These are phyloP conservation scores for Chionis minor DNA, from an alignment of 2,113 vertebrate species.

Conservation along the genomic window DNA sequence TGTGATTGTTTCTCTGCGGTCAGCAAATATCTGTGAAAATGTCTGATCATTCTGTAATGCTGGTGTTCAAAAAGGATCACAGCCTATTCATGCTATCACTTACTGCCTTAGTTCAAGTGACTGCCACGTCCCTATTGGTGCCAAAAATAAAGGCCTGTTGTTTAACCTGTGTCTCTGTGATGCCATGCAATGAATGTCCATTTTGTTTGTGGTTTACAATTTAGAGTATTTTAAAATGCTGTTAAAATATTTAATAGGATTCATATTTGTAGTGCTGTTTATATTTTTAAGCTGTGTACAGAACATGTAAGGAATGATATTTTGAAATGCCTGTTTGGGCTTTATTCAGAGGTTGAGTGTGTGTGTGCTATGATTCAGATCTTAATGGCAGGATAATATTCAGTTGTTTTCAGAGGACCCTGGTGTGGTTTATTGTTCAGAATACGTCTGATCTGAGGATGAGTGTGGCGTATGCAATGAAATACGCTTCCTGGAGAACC, in stretches of 20 bases:
- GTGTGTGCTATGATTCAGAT: neutral
- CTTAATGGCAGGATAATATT: neutral
- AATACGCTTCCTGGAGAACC: neutral
- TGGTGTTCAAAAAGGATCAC: neutral
- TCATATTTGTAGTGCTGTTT: neutral
- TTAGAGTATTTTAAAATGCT: neutral
- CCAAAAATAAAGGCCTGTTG: neutral
- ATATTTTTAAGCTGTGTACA: neutral
- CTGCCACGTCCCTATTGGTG: neutral
- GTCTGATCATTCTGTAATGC: neutral
- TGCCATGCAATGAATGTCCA: neutral
- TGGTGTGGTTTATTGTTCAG: neutral
- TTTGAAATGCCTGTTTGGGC: neutral
- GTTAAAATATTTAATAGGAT: neutral
- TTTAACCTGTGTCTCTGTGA: neutral
- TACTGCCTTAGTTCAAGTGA: neutral
- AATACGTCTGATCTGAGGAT: neutral
- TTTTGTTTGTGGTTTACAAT: neutral
- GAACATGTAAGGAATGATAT: neutral
- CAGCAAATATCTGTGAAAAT: conserved; percentile 13
- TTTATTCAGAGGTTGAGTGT: neutral
- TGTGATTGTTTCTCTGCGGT: neutral
- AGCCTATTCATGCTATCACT: neutral
- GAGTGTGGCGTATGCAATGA: neutral
- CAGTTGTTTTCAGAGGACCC: neutral